Evolutionary conservation across 2,888 invertebrate genomes (phyloP).

Genomic region (Ophion ventricosus): DNA sequence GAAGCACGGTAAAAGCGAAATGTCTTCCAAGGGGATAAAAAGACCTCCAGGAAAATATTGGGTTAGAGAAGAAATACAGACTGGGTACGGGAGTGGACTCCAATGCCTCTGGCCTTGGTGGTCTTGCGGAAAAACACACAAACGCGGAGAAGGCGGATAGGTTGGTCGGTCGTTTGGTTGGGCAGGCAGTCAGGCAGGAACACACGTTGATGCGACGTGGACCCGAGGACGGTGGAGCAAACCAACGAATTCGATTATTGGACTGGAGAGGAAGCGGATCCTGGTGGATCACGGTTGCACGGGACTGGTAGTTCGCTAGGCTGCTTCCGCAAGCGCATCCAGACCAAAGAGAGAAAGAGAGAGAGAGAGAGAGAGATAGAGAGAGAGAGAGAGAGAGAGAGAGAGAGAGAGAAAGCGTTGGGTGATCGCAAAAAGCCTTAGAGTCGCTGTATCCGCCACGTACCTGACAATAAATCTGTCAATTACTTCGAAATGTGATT

Average conservation of each 20-base stretch:
- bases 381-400: conserved; percentile 23
- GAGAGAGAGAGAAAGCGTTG: conserved; percentile 31
- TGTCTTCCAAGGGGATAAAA: conserved; percentile 50
- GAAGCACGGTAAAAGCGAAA: conserved; percentile 33
- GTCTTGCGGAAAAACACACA: conserved; percentile 63
- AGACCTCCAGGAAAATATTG: conserved; percentile 55
- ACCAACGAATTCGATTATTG: conserved; percentile 63
- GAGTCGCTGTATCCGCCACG: conserved; percentile 28
- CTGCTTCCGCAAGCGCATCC: conserved; percentile 48
- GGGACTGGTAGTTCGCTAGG: conserved; percentile 51
- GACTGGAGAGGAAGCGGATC: conserved; percentile 50
- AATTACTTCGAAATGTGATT: conserved; percentile 62
- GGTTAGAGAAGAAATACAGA: conserved; percentile 60
- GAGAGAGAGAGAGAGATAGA: conserved; percentile 35
- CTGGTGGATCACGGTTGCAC: conserved; percentile 51
- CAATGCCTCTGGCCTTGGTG: conserved; percentile 45
- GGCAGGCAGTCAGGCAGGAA: conserved; percentile 47
- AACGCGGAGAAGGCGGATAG: conserved; percentile 11
- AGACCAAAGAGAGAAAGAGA: conserved; percentile 45
- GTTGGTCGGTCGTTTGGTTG: conserved; percentile 38
- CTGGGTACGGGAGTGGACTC: conserved; percentile 39
- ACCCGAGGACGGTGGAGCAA: conserved; percentile 49
- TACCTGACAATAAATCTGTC: conserved; percentile 61
- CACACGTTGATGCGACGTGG: conserved; percentile 55
- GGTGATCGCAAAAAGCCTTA: conserved; percentile 56